Base-by-base conservation (phyloP, 92 coral and sea anemone genomes). In the Hydrozoanthus gracilis region DNA sequence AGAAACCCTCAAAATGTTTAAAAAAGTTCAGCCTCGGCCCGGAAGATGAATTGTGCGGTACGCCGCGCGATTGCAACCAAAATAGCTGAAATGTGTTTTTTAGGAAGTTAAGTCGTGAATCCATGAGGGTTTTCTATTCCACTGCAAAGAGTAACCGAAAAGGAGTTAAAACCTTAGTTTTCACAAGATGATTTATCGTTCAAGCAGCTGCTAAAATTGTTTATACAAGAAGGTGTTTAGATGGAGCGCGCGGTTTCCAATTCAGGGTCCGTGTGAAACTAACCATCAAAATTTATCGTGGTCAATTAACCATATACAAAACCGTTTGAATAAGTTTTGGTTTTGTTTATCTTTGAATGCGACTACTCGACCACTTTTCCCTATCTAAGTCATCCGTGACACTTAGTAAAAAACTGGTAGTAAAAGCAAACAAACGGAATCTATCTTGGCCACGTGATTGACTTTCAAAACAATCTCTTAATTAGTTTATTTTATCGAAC, bases 401-500 rank as follows among this genome's bases (percentile, higher is more conserved):
- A 27, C 39, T 0, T 27, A 27, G 39, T 27, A 27, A 27, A 27
- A 27, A 27, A 27, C 39, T 27, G 71, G 4, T n/a, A 65, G 16
- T 4, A 65, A 20, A 35, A 70, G 75, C 51, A 70, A 68, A 70
- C 46, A 70, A 5, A 8, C 13, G 60, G 60, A 58, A 58, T 11
- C 3, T 58, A 58, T 16, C 51, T 17, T 4, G 8, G 17, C 76
- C 76, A 27, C 76, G 76, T 35, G 76, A 71, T n/a, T 44, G 11
- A 48, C 50, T 71, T 71, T 71, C 76, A 71, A 71, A 71, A 48
- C 76, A 71, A 71, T 35, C 17, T 62, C 9, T 56, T 62, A 62
- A 62, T 62, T 60, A 78, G 51, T 72, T 27, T 55, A 15, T 44
- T 78, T 8, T 17, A 17, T 15, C 73, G 48, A 64, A 64, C 20